These are phyloP conservation scores for Limnephilus rhombicus DNA, from an alignment of 2,888 invertebrate genomes.

Conservation along the genomic window DNA sequence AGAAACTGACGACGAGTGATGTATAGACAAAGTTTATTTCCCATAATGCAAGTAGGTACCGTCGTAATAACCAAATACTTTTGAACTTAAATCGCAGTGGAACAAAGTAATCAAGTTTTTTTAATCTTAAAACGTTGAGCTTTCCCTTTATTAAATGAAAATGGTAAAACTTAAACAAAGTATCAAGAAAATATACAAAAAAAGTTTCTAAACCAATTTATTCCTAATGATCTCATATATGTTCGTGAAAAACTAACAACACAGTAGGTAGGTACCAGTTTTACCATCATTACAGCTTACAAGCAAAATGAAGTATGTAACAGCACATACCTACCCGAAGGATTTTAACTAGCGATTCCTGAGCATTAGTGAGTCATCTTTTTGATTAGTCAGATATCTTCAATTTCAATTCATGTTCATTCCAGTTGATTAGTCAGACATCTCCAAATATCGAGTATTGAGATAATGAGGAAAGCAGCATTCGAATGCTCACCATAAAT, in stretches of 20 bases:
- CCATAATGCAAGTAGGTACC: neutral
- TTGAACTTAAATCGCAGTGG: neutral
- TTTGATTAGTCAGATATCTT: too few relatives aligned
- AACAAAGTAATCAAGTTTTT: neutral
- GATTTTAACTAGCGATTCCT: too few relatives aligned
- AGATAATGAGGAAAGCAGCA: too few relatives aligned
- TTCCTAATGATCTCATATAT: too few relatives aligned
- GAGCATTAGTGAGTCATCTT: too few relatives aligned
- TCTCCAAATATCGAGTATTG: too few relatives aligned
- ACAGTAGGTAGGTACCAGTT: neutral
- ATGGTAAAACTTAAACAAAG: neutral
- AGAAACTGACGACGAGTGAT: neutral
- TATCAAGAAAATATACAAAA: neutral
- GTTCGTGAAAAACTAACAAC: neutral
- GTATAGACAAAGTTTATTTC: neutral
- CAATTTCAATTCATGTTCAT: too few relatives aligned
- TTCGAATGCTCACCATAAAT: too few relatives aligned
- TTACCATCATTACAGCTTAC: neutral
- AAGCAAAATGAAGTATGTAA: neutral
- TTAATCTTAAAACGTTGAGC: neutral
- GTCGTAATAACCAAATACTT: neutral
- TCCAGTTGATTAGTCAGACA: too few relatives aligned
- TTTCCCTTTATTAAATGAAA: neutral
- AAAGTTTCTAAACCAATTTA: neutral
- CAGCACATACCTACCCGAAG: too few relatives aligned